Conservation (phyloP, 1,140 invertebrate genomes). For the Antheraea pernyi region DNA sequence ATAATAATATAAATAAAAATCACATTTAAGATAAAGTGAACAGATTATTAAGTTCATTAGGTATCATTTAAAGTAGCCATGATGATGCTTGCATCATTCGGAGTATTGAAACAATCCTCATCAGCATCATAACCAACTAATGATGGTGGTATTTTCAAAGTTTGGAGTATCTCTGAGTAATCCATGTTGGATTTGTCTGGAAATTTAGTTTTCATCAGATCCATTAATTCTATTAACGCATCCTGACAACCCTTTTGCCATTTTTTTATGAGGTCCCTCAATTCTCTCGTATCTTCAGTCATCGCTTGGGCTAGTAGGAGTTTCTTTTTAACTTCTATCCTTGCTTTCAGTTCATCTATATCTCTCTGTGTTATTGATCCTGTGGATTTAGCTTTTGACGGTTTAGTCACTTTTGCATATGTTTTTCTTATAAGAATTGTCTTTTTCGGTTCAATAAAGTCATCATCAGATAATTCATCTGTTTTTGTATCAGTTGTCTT, state of each 20-base stretch:
- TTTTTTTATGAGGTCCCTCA: constrained; percentile 63
- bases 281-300: constrained; percentile 54
- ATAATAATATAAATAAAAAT: constrained; percentile 1
- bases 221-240: constrained; percentile 59
- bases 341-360: constrained; percentile 56
- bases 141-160: constrained; percentile 61
- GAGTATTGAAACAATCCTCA: constrained; percentile 63
- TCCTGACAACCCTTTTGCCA: constrained; percentile 71
- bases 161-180: constrained; percentile 58
- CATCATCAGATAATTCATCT: constrained; percentile 38
- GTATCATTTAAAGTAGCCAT: constrained; percentile 46
- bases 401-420: constrained; percentile 58
- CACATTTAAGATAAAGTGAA: neutral
- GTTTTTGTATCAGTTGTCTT: constrained; percentile 36
- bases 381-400: constrained; percentile 63
- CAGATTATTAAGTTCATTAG: constrained; percentile 18
- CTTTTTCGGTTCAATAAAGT: constrained; percentile 51
- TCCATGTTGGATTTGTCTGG: constrained; percentile 63
- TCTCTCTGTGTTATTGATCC: constrained; percentile 70
- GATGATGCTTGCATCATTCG: constrained; percentile 55
- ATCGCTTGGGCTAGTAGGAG: constrained; percentile 54
- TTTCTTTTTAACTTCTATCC: constrained; percentile 64
- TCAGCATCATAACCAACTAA: constrained; percentile 67
- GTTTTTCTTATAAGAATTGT: constrained; percentile 58
- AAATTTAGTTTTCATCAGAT: constrained; percentile 62